Evolutionary conservation across 2,888 invertebrate species (phyloP).

Genomic region (Nudaria mundana): DNA sequence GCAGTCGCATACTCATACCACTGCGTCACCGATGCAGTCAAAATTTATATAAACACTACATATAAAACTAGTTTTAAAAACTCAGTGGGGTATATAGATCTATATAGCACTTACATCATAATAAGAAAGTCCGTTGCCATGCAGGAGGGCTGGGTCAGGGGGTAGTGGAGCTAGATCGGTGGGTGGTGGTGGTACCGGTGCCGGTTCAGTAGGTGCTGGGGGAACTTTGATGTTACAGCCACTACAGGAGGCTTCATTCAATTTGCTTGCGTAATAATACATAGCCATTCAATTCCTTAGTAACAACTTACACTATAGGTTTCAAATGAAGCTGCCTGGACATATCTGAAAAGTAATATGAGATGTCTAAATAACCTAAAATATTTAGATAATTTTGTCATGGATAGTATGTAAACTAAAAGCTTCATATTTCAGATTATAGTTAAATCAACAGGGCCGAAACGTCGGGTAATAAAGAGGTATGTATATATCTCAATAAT

Average conservation of each 20-base stretch:
- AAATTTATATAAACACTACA: too few relatives aligned
- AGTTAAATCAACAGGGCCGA: too few relatives aligned
- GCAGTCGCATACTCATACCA: too few relatives aligned
- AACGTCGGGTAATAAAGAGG: too few relatives aligned
- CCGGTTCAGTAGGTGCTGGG: slow-evolving; percentile 58
- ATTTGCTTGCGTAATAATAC: slow-evolving; percentile 87
- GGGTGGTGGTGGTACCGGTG: slow-evolving; percentile 57
- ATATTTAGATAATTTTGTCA: too few relatives aligned
- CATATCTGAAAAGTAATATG: slow-evolving; percentile 34
- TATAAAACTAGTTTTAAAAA: too few relatives aligned
- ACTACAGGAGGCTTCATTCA: slow-evolving; percentile 84
- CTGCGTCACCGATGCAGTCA: too few relatives aligned
- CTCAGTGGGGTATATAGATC: too few relatives aligned
- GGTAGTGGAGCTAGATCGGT: slow-evolving; percentile 60
- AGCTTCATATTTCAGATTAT: too few relatives aligned
- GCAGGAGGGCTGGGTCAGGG: slow-evolving; percentile 56
- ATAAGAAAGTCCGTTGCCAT: slow-evolving; percentile 67
- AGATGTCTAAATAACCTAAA: too few relatives aligned
- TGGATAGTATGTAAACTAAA: too few relatives aligned
- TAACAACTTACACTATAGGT: slow-evolving; percentile 40
- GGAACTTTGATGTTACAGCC: slow-evolving; percentile 74
- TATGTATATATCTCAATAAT: too few relatives aligned
- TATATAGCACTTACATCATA: slow-evolving; percentile 75
- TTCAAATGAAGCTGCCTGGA: slow-evolving; percentile 40
- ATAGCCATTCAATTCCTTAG: slow-evolving; percentile 81